Evolutionary conservation across 2,797 vertebrate species (phyloP).

Genomic region (Vireo griseus): DNA sequence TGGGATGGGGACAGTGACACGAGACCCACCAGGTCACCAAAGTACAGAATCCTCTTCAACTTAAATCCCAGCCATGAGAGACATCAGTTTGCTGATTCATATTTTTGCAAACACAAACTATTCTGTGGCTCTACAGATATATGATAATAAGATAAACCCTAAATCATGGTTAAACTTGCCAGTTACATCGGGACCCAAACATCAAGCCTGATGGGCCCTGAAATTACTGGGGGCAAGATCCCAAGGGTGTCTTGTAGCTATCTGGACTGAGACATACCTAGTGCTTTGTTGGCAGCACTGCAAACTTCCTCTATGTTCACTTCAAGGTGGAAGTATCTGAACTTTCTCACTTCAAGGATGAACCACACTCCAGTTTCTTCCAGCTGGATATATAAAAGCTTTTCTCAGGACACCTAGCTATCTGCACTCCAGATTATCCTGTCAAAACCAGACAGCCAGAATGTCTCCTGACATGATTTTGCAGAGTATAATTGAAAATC

Average conservation of each 20-base stretch:
- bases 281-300: neutral
- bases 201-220: neutral
- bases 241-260: neutral
- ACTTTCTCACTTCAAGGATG: constrained; percentile 29
- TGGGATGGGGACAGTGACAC: neutral
- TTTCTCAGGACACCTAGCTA: neutral
- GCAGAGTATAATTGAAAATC: neutral
- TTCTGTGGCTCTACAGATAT: neutral
- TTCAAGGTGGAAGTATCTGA: neutral
- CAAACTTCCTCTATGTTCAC: neutral
- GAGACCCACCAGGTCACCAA: neutral
- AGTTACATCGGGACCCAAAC: neutral
- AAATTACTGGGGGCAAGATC: neutral
- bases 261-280: neutral
- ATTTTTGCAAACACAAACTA: neutral
- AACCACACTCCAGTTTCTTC: neutral
- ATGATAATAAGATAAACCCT: neutral
- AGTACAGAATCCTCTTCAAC: neutral
- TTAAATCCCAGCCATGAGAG: neutral
- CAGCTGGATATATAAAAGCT: neutral
- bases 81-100: neutral
- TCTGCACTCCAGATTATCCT: neutral
- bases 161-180: neutral
- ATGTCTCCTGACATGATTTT: neutral
- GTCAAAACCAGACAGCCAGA: neutral